Base-by-base conservation (phyloP, 2,888 invertebrate genomes). In the Arrhopalites spinosus region DNA sequence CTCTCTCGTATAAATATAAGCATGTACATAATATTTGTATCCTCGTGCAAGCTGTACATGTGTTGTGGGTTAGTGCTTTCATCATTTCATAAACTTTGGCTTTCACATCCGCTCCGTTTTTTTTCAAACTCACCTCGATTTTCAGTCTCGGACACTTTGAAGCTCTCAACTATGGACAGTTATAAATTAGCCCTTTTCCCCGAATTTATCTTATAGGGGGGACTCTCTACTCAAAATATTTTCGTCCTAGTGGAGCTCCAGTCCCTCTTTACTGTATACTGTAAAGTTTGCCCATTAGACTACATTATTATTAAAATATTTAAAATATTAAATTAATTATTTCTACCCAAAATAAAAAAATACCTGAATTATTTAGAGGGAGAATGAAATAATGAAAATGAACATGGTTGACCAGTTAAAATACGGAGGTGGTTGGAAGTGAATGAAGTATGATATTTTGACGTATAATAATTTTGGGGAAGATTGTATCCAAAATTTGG, bases 111-210 rank as follows among this genome's bases (percentile, higher is more conserved):
- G 71, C 43, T 71, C 43, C 36, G 71, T 71, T 71, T 71, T 71
- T 61, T 11, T n/a, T n/a, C 70, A 70, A 66, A 71, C 71, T 68
- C 68, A 68, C 72, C 45, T 72, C 43, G 25, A 30, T 23, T 36
- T 45, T 59, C 68, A 27, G n/a, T 68, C 20, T 64, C 50, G 71
- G 69, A 71, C 66, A 71, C 66, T 75, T 75, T 71, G 59, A 75
- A 50, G 64, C 71, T 70, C 56, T 45, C 56, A 64, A 64, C 75
- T 63, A 36, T 61, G 45, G 78, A 78, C 78, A 78, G 78, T 78
- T 78, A 78, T 77, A 78, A 78, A 78, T 78, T 78, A 78, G 77
- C 75, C 66, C 71, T 70, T 71, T 71, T 70, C 66, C 66, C 64
- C n/a, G 56, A 71, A 75, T 75, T 75, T 71, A 75, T 66, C 61